Evolutionary conservation across 2,113 vertebrate genomes (phyloP), one percentile per base, ranked within the genome.

Genomic region (Scomber colias): DNA sequence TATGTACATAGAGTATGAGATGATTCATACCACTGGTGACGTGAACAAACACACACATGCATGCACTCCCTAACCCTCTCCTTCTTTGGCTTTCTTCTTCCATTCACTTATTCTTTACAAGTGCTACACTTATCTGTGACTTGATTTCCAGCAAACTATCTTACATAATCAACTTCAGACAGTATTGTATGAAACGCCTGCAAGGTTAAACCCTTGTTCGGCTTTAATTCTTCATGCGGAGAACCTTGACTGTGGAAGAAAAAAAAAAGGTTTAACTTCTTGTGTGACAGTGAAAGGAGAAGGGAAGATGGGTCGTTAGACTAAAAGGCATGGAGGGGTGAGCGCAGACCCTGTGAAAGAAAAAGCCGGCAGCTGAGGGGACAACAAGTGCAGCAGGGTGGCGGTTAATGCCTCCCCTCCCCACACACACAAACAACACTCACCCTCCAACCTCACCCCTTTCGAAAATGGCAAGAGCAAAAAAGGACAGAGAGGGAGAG

Each of bases 361-460:
- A 82, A 80, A 78, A 84, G 81, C 71, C 82, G 60, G 86, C 81
- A 90, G 92, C 87, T 92, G 92, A 92, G 84, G 85, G 85, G 82
- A 92, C 74, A 92, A 90, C 89, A 91, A 90, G 90, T 91, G 90
- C 81, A 82, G 79, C 83, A 85, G 90, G 89, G 86, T 92, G 92
- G 86, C 86, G 82, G 90, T 94, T 92, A 84, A 87, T 89, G 73
- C 81, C 83, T 62, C 87, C 82, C 88, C 69, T 13, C 49, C 56
- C 45, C 45, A 13, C 56, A 40, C 35, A 9, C 59, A 46, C 67
- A 31, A 48, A 61, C 75, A 31, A 61, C 54, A 51, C 82, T 83
- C 81, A 88, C 80, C 82, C 85, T 85, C 69, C 82, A 79, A 73
- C 71, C 73, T 89, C 83, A 87, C 77, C 85, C 85, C 80, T 88